phyloP scores from a whole-genome alignment of 2,888 invertebrate genomes.

The Lithophane socia region DNA sequence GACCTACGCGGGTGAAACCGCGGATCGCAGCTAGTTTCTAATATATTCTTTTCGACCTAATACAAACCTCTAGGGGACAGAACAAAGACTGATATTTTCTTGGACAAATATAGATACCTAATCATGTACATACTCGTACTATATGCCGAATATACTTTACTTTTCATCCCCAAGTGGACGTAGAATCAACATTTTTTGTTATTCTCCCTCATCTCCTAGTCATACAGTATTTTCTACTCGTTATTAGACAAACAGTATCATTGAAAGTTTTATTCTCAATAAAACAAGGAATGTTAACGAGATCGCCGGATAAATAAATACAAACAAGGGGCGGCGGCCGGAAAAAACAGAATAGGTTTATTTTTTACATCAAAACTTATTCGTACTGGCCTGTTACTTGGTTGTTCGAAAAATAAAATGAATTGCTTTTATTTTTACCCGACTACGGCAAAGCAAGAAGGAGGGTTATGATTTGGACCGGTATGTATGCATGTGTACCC shows the following conservation, averaged over 20 bases:
- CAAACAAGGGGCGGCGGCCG: constrained; percentile 56
- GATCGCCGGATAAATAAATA: constrained; percentile 56
- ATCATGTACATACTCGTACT: not conserved
- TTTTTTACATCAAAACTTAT: constrained; percentile 66
- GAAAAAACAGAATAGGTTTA: constrained; percentile 67
- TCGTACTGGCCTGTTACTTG: constrained; percentile 28
- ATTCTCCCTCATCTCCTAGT: constrained; percentile 3
- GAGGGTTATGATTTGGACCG: no score
- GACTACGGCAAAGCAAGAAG: no score
- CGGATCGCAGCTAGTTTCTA: not conserved
- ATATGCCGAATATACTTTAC: constrained; percentile 1
- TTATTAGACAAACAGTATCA: constrained; percentile 62
- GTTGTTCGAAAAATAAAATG: constrained; percentile 38
- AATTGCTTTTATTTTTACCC: constrained; percentile 7
- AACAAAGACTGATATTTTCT: constrained; percentile 8
- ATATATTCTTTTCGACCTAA: not conserved
- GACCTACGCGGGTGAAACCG: no score
- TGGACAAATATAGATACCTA: constrained; percentile 1
- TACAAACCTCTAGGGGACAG: not conserved
- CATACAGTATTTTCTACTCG: constrained; percentile 31
- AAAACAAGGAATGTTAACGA: constrained; percentile 66
- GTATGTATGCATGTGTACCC: no score
- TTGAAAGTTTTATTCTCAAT: constrained; percentile 64
- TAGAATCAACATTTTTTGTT: constrained; percentile 31
- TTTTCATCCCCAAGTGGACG: constrained; percentile 22